Evolutionary conservation across 2,797 vertebrate species (phyloP), one percentile per base, ranked within the genome.

Genomic region (Falco columbarius): DNA sequence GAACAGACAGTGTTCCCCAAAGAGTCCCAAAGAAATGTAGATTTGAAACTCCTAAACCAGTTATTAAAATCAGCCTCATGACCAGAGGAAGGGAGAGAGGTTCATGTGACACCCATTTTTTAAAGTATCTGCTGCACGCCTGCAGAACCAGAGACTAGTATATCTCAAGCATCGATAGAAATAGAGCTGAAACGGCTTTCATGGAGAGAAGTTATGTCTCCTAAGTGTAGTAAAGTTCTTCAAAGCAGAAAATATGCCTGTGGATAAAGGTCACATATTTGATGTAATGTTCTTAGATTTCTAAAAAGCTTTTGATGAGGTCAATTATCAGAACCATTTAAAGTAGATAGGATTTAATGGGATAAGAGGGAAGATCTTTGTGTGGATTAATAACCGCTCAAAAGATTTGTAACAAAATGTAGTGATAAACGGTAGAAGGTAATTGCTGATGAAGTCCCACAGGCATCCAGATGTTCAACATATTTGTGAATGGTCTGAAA

Each of bases 231-330:
- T 85, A 74, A 89, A 94, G 71, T 74, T 93, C 79, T 96, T 96
- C 89, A 96, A 94, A 96, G 91, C 72, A 92, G 68, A 88, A 93
- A 93, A 77, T 91, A 73, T 47, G 89, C 26, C 42, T 52, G 46
- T 89, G 75, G 68, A 89, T 93, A 96, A 95, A 96, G 91, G 95
- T 96, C 91, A 89, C 46, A 72, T 88, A 91, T 29, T 91, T 95
- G 81, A 89, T 91, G 61, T 81, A 88, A 96, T 83, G 56, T 95
- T 96, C 91, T 94, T 86, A 81, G 56, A 81, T 94, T 96, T 95
- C 92, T 93, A 95, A 97, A 97, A 95, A 85, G 91, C 81, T 96
- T 97, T 96, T 95, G 95, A 95, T 96, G 84, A 94, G 79, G 75
- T 85, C 68, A 61, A 79, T 92, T 89, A 94, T 94, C 95, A 92